Percentiles rank a stretch among this genome's conserved stretches.
These are phyloP conservation scores for Drosophila sp. DNA, from an alignment of 1,140 invertebrate genomes.

Conservation along the genomic window DNA sequence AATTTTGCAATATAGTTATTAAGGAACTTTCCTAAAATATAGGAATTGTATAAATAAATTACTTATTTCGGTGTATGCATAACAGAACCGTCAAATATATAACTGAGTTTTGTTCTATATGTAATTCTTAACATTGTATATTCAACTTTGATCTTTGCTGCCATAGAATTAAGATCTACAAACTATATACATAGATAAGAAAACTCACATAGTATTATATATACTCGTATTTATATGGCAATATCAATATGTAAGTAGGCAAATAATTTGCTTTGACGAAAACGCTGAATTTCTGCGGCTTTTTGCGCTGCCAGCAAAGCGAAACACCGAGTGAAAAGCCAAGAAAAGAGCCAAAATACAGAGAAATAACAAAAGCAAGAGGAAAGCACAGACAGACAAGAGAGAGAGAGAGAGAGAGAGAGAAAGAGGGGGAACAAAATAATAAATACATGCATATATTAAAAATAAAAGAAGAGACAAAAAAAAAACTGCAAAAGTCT, in stretches of 20 bases:
- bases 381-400: slow-evolving; percentile 5
- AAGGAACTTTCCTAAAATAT: too few species aligned
- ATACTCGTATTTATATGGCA: slow-evolving; percentile 1
- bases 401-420: background rate
- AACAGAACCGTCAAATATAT: too few species aligned
- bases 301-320: slow-evolving; percentile 70
- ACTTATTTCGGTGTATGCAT: too few species aligned
- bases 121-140: too few species aligned
- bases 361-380: background rate
- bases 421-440: slow-evolving; percentile 6
- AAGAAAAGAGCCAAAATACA: slow-evolving; percentile 38
- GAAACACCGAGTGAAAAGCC: slow-evolving; percentile 70
- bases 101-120: too few species aligned
- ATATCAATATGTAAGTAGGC: slow-evolving; percentile 41
- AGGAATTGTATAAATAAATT: too few species aligned
- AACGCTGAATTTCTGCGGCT: slow-evolving; percentile 31
- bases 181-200: too few species aligned
- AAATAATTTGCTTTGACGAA: slow-evolving; percentile 32
- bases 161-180: too few species aligned
- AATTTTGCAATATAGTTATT: too few species aligned
- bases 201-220: background rate
- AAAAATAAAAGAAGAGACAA: background rate
- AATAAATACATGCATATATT: slow-evolving; percentile 33
- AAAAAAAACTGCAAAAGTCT: slow-evolving; percentile 24
- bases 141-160: too few species aligned